Conservation (phyloP, 2,797 vertebrate genomes). For the Lepilemur ruficaudatus region DNA sequence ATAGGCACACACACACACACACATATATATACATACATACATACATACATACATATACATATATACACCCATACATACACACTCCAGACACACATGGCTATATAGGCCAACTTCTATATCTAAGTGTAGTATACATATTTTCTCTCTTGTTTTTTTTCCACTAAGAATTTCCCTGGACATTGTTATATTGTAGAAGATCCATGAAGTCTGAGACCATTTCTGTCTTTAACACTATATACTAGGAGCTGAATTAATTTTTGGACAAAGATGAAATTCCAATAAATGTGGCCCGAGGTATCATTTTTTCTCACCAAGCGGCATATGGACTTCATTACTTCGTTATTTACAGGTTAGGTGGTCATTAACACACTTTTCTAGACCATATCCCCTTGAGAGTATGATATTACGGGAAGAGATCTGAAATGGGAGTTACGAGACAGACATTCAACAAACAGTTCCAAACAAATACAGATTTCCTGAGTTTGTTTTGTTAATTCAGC, state of each 20-base stretch:
- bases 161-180: background rate
- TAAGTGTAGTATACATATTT: background rate
- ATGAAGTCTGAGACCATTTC: background rate
- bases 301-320: conserved; percentile 11
- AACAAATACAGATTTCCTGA: background rate
- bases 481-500: background rate
- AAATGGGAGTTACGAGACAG: conserved; percentile 25
- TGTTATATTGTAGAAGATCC: conserved; percentile 32
- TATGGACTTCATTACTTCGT: background rate
- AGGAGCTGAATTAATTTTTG: conserved; percentile 30
- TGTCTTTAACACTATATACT: background rate
- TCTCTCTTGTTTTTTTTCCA: background rate
- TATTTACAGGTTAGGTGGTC: conserved; percentile 1
- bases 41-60: background rate
- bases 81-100: background rate
- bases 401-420: background rate
- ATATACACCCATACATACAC: background rate
- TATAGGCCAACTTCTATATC: conserved; percentile 3
- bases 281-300: background rate
- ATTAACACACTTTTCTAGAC: conserved; percentile 48
- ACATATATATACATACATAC: background rate
- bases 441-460: conserved; percentile 1
- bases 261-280: conserved; percentile 16
- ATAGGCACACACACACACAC: background rate
- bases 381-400: background rate